These are phyloP conservation scores for Tyrannus savana DNA, from an alignment of 2,113 vertebrate genomes.

Conservation along the genomic window DNA sequence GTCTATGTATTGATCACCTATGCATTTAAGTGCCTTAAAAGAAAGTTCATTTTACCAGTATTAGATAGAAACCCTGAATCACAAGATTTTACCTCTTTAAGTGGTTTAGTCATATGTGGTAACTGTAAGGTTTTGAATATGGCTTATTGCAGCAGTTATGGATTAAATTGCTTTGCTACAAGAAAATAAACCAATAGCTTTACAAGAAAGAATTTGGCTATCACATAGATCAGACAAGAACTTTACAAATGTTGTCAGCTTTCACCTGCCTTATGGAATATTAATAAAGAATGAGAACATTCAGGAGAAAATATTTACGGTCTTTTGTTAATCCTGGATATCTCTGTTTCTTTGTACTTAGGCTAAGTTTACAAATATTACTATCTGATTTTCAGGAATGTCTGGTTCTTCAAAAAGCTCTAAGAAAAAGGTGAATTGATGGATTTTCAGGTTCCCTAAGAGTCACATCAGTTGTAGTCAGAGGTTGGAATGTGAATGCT, in stretches of 20 bases:
- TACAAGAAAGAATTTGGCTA: background rate
- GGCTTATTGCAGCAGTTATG: background rate
- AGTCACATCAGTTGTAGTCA: background rate
- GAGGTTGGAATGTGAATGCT: background rate
- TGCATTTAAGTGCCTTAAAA: background rate
- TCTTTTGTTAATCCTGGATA: background rate
- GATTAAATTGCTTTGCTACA: background rate
- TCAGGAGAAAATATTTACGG: background rate
- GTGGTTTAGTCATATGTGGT: background rate
- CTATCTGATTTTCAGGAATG: background rate
- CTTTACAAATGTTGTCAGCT: background rate
- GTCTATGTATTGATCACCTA: background rate
- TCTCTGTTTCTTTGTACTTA: background rate
- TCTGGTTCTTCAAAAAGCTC: background rate
- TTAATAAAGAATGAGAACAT: background rate
- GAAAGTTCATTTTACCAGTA: background rate
- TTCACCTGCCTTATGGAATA: background rate
- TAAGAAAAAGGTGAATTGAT: background rate
- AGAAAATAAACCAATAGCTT: background rate
- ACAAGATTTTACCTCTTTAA: background rate
- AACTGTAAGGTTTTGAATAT: background rate
- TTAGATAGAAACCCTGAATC: background rate
- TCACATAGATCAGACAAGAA: background rate
- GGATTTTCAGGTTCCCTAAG: fast-evolving
- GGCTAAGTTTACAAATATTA: background rate